Percentiles rank a stretch among this genome's conserved stretches.
Conservation (phyloP, 2,113 vertebrate species). For the Chionomys nivalis region DNA sequence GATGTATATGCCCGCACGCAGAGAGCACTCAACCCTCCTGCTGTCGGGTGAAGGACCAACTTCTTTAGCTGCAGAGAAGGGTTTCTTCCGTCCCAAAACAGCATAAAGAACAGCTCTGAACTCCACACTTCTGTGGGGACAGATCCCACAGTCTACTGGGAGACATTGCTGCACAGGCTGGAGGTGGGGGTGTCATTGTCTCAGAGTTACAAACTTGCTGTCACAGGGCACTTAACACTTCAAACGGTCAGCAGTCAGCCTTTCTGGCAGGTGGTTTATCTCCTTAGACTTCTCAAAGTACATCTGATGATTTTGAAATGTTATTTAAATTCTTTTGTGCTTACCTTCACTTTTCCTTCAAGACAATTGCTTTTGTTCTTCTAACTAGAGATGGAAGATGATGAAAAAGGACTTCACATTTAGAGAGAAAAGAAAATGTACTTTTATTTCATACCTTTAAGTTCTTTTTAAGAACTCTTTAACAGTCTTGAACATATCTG, state of each 20-base stretch:
- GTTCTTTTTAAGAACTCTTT: not conserved
- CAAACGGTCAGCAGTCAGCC: not conserved
- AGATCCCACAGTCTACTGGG: not conserved
- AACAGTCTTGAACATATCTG: not conserved
- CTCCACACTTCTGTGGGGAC: not conserved
- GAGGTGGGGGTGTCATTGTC: not conserved
- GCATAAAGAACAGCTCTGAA: not conserved
- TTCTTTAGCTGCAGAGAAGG: not conserved
- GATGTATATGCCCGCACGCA: not conserved
- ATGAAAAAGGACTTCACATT: not conserved
- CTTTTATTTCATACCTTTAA: not conserved
- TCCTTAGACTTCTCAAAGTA: not conserved
- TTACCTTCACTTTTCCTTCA: constrained; percentile 51
- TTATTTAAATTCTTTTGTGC: not conserved
- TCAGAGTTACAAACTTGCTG: not conserved
- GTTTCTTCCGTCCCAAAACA: not conserved
- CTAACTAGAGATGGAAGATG: not conserved
- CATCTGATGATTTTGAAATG: not conserved
- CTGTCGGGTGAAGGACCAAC: rapidly evolving
- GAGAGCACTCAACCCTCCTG: not conserved
- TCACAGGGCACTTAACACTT: not conserved
- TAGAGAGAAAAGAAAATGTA: not conserved
- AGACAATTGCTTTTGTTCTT: not conserved
- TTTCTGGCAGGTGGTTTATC: not conserved
- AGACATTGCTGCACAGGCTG: not conserved